These are phyloP conservation scores for Leucosticte australis DNA, from an alignment of 2,113 vertebrate species.

Conservation along the genomic window DNA sequence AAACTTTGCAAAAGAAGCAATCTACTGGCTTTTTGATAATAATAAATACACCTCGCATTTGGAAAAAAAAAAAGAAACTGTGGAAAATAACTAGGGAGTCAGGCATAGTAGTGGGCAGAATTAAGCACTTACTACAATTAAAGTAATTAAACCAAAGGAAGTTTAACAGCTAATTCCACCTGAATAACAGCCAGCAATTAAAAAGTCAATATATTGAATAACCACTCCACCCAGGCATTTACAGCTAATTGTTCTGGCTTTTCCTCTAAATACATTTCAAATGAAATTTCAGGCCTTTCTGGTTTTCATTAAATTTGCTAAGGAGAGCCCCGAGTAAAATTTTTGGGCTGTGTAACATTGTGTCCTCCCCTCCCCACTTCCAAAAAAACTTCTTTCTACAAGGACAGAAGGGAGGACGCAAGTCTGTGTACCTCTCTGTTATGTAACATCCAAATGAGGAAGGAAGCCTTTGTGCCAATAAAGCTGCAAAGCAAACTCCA, in stretches of 20 bases:
- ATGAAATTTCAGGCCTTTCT: neutral
- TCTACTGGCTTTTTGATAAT: neutral
- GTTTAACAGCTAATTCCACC: conserved; percentile 5
- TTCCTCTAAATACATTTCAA: neutral
- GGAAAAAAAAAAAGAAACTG: neutral
- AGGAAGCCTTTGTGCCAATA: conserved; percentile 1
- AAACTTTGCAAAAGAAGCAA: neutral
- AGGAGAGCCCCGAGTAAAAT: neutral
- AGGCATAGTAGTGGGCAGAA: neutral
- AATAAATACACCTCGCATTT: neutral
- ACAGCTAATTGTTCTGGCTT: neutral
- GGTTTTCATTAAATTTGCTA: neutral
- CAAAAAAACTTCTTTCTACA: neutral
- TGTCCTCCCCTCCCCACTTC: neutral
- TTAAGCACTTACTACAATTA: neutral
- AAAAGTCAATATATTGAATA: conserved; percentile 35
- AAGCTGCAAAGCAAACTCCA: conserved; percentile 27
- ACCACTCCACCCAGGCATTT: neutral
- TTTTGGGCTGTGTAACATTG: neutral
- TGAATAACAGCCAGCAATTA: conserved; percentile 39
- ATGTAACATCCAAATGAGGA: neutral
- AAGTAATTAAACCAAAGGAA: conserved; percentile 21
- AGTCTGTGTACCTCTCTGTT: neutral
- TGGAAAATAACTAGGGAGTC: neutral
- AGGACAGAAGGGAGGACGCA: neutral